These are phyloP conservation scores for Capromys pilorides DNA, from an alignment of 2,797 vertebrate species.

Conservation along the genomic window DNA sequence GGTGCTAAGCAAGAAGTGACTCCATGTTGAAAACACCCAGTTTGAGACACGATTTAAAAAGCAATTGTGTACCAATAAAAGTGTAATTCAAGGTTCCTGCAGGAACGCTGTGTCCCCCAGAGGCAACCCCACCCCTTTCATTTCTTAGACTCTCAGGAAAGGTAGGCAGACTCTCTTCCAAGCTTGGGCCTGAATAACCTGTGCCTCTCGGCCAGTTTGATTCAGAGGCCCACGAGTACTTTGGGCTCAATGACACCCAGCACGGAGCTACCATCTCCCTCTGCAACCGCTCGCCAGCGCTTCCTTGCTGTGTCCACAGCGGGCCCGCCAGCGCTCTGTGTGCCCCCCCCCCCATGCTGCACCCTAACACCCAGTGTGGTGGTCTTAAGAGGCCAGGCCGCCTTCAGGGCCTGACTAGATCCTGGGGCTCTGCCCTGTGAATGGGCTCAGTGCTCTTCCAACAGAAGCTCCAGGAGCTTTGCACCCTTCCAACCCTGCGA, in stretches of 20 bases:
- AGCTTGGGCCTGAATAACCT: background rate
- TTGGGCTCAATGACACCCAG: background rate
- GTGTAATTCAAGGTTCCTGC: constrained; percentile 16
- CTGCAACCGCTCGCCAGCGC: background rate
- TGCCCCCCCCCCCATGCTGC: background rate
- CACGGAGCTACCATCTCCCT: background rate
- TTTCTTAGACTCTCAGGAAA: background rate
- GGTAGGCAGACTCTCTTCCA: background rate
- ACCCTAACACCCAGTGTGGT: background rate
- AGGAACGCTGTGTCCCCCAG: constrained; percentile 36
- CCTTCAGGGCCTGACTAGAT: background rate
- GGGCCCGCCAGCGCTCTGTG: background rate
- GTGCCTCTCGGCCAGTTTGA: background rate
- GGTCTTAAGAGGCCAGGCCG: background rate
- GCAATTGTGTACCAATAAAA: constrained; percentile 20
- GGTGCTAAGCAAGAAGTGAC: background rate
- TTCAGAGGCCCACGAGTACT: background rate
- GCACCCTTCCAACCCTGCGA: background rate
- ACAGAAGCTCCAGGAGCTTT: background rate
- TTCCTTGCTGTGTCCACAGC: background rate
- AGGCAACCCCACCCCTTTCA: background rate
- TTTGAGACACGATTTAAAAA: constrained; percentile 47
- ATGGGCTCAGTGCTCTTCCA: background rate
- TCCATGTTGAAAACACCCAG: constrained; percentile 58
- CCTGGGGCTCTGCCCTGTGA: background rate